A percentile compares a stretch with the other conserved stretches of the same genome.
These are phyloP conservation scores for Leptinotarsa peninsularis DNA, from an alignment of 2,888 invertebrate species.

Conservation along the genomic window DNA sequence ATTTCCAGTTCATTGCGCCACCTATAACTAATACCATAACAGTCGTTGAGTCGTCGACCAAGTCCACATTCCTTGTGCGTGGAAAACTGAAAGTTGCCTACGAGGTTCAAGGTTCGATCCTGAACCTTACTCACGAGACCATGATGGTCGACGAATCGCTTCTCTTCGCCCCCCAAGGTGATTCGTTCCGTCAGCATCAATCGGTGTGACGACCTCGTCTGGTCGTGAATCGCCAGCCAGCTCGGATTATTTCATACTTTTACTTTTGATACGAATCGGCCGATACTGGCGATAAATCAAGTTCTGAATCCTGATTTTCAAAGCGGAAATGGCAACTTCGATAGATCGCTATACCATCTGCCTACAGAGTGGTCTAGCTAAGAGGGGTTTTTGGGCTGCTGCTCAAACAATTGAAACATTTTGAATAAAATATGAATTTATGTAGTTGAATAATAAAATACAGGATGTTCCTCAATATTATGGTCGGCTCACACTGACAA, in stretches of 20 bases:
- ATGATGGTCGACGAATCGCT: slow-evolving; percentile 33
- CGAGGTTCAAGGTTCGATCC: slow-evolving; percentile 51
- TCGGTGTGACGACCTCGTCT: slow-evolving; percentile 18
- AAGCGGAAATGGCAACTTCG: background rate
- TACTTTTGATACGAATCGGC: slow-evolving; percentile 14
- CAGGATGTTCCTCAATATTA: too few species aligned
- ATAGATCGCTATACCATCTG: background rate
- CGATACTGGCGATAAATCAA: background rate
- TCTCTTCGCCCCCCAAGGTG: slow-evolving; percentile 16
- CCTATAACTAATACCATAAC: background rate
- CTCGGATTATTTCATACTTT: slow-evolving; percentile 19
- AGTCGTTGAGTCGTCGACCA: background rate
- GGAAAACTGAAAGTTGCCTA: slow-evolving; percentile 33
- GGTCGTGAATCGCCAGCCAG: slow-evolving; percentile 4
- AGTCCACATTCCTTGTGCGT: slow-evolving; percentile 27
- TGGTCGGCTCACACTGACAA: too few species aligned
- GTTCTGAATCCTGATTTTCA: background rate
- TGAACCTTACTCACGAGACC: slow-evolving; percentile 50
- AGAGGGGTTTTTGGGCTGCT: too few species aligned
- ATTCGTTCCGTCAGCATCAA: slow-evolving; percentile 5
- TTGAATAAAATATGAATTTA: too few species aligned
- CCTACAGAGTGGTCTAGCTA: too few species aligned
- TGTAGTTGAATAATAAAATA: too few species aligned
- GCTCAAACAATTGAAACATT: too few species aligned
- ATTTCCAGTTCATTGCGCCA: background rate